phyloP scores from a whole-genome alignment of 2,888 invertebrate genomes.

The Strigamia maritima region DNA sequence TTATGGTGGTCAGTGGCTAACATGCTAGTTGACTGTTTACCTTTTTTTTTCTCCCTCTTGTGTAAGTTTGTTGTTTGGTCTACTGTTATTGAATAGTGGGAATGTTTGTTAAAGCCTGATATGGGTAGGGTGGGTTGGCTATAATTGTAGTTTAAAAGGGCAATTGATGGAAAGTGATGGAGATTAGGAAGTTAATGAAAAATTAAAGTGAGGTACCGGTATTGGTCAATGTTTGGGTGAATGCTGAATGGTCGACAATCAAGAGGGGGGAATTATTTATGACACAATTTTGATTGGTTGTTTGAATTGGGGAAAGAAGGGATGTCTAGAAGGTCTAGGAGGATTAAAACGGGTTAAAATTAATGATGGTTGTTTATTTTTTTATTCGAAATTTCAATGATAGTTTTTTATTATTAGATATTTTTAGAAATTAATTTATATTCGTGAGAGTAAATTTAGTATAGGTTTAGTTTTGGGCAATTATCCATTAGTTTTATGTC shows the following conservation, averaged over 20 bases:
- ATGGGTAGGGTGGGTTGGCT: background rate
- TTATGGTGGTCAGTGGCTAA: conserved; percentile 27
- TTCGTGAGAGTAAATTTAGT: too few species aligned
- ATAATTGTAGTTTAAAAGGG: conserved; percentile 5
- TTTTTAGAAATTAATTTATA: too few species aligned
- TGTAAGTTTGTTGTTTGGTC: conserved; percentile 30
- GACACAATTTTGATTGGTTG: background rate
- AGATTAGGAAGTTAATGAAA: conserved; percentile 23
- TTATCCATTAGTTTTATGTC: too few species aligned
- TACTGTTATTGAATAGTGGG: conserved; percentile 3
- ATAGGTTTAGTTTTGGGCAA: too few species aligned
- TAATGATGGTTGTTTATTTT: too few species aligned
- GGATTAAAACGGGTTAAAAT: too few species aligned
- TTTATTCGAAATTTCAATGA: too few species aligned
- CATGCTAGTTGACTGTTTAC: background rate
- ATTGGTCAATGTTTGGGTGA: background rate
- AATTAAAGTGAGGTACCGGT: background rate
- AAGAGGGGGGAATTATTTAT: background rate
- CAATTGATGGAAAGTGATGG: conserved; percentile 2
- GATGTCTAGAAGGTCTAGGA: background rate
- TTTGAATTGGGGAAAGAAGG: background rate
- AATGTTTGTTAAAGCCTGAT: background rate
- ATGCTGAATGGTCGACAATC: background rate
- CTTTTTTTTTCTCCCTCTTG: background rate
- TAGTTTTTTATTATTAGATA: too few species aligned